Evolutionary conservation across 1,140 invertebrate genomes (phyloP).

Genomic region (Thaumetopoea pityocampa): DNA sequence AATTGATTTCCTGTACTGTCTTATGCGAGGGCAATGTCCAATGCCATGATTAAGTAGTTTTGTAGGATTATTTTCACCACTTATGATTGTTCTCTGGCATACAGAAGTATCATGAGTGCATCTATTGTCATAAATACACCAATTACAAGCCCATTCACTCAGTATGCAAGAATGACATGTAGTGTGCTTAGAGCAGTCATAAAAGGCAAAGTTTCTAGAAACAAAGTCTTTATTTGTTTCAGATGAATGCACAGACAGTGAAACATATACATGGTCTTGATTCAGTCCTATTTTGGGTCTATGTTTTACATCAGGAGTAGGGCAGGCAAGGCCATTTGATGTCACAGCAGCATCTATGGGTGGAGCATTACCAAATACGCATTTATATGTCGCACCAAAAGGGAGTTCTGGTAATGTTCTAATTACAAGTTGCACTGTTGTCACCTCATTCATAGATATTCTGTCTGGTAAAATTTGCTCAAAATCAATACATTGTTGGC

Average conservation of each 20-base stretch:
- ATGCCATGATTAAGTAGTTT: constrained; percentile 84
- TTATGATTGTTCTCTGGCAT: constrained; percentile 89
- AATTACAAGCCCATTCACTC: constrained; percentile 94
- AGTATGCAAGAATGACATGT: constrained; percentile 91
- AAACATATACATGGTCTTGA: constrained; percentile 93
- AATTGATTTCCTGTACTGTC: constrained; percentile 79
- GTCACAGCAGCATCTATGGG: constrained; percentile 92
- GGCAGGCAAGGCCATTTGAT: constrained; percentile 87
- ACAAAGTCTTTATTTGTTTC: constrained; percentile 98
- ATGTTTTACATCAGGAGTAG: constrained; percentile 85
- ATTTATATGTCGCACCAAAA: constrained; percentile 93
- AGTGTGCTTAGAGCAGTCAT: constrained; percentile 92
- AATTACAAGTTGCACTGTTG: constrained; percentile 90
- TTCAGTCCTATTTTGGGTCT: constrained; percentile 88
- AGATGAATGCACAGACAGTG: constrained; percentile 93
- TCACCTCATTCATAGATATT: constrained; percentile 90
- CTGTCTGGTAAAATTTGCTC: constrained; percentile 93
- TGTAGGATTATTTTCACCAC: constrained; percentile 87
- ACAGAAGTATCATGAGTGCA: constrained; percentile 91
- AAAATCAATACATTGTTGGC: constrained; percentile 97
- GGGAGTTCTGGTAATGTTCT: constrained; percentile 92
- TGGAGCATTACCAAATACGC: constrained; percentile 91
- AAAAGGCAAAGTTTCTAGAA: constrained; percentile 94
- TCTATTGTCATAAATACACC: constrained; percentile 97
- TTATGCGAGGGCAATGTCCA: constrained; percentile 88